Evolutionary conservation across 1,140 invertebrate species (phyloP).

Genomic region (Drosophila nigromelanica): DNA sequence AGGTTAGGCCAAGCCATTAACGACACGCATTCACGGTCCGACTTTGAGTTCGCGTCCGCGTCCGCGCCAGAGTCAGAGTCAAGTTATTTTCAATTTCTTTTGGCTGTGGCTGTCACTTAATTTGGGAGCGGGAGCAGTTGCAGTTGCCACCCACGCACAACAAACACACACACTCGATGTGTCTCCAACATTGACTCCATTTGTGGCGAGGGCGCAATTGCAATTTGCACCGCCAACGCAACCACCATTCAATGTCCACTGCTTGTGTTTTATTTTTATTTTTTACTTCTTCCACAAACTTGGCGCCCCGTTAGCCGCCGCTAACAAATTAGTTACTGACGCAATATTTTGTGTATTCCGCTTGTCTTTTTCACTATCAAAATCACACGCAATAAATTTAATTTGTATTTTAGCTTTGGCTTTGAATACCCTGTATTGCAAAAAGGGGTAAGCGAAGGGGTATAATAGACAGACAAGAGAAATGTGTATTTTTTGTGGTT

Average conservation of each 20-base stretch:
- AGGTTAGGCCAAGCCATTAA: constrained; percentile 70
- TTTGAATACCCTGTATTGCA: background rate
- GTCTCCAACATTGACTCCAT: constrained; percentile 12
- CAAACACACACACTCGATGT: constrained; percentile 22
- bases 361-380: constrained; percentile 70
- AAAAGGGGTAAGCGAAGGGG: no score
- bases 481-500: no score
- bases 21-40: constrained; percentile 65
- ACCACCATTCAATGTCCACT: constrained; percentile 9
- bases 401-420: constrained; percentile 45
- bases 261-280: background rate
- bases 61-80: background rate
- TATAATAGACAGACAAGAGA: no score
- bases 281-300: background rate
- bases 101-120: constrained; percentile 64
- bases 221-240: constrained; percentile 69
- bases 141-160: constrained; percentile 37
- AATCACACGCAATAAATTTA: constrained; percentile 82
- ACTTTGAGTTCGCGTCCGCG: background rate
- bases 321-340: constrained; percentile 81
- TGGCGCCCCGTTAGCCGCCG: constrained; percentile 2
- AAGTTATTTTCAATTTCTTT: constrained; percentile 72
- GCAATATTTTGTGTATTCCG: constrained; percentile 68
- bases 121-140: constrained; percentile 74
- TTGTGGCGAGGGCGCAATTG: constrained; percentile 46